Evolutionary conservation across 2,113 vertebrate species (phyloP).

Genomic region (Patagioenas fasciata): DNA sequence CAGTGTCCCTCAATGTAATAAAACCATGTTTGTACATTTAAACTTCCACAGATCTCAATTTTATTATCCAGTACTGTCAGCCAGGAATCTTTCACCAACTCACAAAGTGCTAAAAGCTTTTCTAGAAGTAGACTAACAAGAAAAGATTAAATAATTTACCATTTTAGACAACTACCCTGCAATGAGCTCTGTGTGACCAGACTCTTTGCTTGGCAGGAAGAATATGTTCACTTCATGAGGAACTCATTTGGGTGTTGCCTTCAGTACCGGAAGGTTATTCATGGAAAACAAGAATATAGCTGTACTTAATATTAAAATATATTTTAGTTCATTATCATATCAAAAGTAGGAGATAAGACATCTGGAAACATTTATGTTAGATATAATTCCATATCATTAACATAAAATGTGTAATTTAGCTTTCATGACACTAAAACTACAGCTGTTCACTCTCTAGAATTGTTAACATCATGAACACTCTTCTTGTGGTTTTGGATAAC

Average conservation of each 20-base stretch:
- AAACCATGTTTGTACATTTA: background rate
- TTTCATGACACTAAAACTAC: background rate
- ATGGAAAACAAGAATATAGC: background rate
- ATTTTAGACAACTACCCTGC: background rate
- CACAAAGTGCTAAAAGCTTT: background rate
- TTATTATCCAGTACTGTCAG: background rate
- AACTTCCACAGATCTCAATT: background rate
- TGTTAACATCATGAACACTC: background rate
- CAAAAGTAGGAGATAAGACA: background rate
- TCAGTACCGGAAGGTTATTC: background rate
- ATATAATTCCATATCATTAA: background rate
- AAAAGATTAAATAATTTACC: background rate
- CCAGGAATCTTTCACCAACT: background rate
- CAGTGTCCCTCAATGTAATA: background rate
- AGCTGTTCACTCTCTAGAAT: background rate
- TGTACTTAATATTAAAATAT: background rate
- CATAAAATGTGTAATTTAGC: background rate
- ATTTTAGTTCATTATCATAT: background rate
- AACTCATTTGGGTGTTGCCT: background rate
- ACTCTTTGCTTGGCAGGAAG: background rate
- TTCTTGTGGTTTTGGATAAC: background rate
- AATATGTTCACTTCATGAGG: background rate
- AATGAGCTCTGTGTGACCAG: background rate
- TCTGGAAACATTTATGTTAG: background rate
- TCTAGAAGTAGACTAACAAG: background rate